Base-by-base conservation (phyloP, 64 coral and sea anemone genomes). In the Porites australiensis region DNA sequence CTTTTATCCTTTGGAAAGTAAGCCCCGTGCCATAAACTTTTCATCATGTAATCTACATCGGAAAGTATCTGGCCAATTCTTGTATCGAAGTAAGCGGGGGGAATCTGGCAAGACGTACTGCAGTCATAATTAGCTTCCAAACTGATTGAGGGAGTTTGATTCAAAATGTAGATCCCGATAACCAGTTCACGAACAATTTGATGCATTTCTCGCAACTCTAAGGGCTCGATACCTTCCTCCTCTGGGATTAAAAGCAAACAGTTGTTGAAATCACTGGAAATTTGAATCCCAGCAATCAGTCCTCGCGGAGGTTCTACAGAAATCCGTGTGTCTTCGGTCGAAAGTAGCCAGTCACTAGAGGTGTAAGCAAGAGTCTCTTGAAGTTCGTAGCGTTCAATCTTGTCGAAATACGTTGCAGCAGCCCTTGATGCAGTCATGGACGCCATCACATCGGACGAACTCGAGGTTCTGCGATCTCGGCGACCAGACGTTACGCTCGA, bases 1-100 rank as follows among this genome's bases (percentile, higher is more conserved):
- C 98, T 77, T 84, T 99, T 99, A 57, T 99, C 98, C 59, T 96
- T 99, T 64, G 98, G 94, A 60, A 99, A 99, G 79, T 96, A 99
- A 66, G 98, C 94, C 10, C 98, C 98, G 70, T 99, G 98, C 98
- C 98, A 99, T 49, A 99, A 88, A 66, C 98, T 99, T 45, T 99
- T 99, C 91, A 99, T 99, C 94, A 96, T 91, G 77, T 99, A 99
- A 49, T 99, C 98, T 2, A 99, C 98, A 71, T 99, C 83, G 50
- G 86, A 77, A 70, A 99, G 72, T 20, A 99, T 90, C 88, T 99
- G 98, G 12, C 98, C 98, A 43, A 99, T 92, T 74, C 98, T 91
- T 13, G 98, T 99, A 70, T 99, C 98, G 45, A 70, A 73, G 60
- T 96, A 99, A 45, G 98, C 98, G 6, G 98, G 98, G 58, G 98